Evolutionary conservation across 2,113 vertebrate species (phyloP).

Genomic region (Platanista minor): DNA sequence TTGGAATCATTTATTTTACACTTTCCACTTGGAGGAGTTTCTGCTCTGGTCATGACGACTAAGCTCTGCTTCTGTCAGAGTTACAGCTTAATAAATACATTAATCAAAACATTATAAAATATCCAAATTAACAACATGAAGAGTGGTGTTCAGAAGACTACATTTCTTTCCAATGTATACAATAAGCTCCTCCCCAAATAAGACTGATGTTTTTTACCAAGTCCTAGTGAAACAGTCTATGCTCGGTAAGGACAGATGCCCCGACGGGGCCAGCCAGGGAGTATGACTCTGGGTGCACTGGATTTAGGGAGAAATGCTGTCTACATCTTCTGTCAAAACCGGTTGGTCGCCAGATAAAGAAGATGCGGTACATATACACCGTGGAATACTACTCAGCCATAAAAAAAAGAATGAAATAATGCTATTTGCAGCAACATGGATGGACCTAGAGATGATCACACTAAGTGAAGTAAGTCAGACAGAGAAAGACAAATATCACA

Average conservation of each 20-base stretch:
- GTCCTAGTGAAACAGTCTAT: neutral
- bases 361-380: too few relatives aligned
- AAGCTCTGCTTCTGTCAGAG: neutral
- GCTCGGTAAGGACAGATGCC: neutral
- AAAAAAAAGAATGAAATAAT: too few relatives aligned
- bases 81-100: neutral
- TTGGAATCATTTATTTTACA: neutral
- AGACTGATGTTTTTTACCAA: neutral
- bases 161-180: neutral
- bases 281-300: neutral
- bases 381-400: too few relatives aligned
- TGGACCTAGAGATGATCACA: too few relatives aligned
- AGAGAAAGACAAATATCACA: too few relatives aligned
- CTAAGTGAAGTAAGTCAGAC: too few relatives aligned
- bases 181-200: neutral
- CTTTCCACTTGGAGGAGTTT: neutral
- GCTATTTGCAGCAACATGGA: too few relatives aligned
- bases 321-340: neutral
- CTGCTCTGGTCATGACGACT: neutral
- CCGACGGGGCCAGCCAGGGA: rapidly evolving
- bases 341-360: too few relatives aligned
- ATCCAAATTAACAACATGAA: neutral
- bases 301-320: neutral
- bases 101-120: neutral
- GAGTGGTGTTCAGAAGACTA: rapidly evolving